A percentile compares a stretch with the other conserved stretches of the same genome.
Evolutionary conservation across 1,140 invertebrate species (phyloP).

Genomic region (Aethina tumida): DNA sequence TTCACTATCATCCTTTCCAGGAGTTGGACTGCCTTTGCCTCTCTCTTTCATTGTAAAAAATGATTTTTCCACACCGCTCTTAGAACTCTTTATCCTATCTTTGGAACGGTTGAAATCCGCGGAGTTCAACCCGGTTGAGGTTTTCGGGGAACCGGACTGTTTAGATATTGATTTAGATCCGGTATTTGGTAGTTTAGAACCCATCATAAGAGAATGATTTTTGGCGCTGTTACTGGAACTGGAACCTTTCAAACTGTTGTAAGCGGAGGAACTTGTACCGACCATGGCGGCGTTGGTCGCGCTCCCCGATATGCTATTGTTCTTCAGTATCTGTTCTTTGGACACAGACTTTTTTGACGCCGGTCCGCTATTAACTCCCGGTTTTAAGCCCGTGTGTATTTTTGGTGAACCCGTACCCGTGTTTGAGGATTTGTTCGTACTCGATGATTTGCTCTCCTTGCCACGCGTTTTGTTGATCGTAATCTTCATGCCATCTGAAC

Average conservation of each 20-base stretch:
- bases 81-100: slow-evolving; percentile 44
- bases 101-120: slow-evolving; percentile 48
- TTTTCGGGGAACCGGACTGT: slow-evolving; percentile 37
- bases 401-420: slow-evolving; percentile 56
- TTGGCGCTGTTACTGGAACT: slow-evolving; percentile 9
- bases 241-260: slow-evolving; percentile 8
- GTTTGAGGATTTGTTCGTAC: slow-evolving; percentile 15
- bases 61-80: slow-evolving; percentile 46
- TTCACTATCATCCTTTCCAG: slow-evolving; percentile 49
- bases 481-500: slow-evolving; percentile 77
- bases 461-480: slow-evolving; percentile 79
- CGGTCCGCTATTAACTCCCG: slow-evolving; percentile 69
- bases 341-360: slow-evolving; percentile 70
- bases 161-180: slow-evolving; percentile 34
- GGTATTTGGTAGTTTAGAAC: slow-evolving; percentile 5
- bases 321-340: slow-evolving; percentile 33
- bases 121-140: slow-evolving; percentile 26
- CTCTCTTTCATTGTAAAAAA: slow-evolving; percentile 52
- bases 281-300: slow-evolving; percentile 6
- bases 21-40: slow-evolving; percentile 53
- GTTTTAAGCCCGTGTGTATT: slow-evolving; percentile 73
- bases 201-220: slow-evolving; percentile 7
- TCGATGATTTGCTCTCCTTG: slow-evolving; percentile 44
- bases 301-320: slow-evolving; percentile 12
- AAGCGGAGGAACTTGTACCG: slow-evolving; percentile 10